Evolutionary conservation across 2,797 vertebrate species (phyloP).

Genomic region (Microctenopoma lineatum): DNA sequence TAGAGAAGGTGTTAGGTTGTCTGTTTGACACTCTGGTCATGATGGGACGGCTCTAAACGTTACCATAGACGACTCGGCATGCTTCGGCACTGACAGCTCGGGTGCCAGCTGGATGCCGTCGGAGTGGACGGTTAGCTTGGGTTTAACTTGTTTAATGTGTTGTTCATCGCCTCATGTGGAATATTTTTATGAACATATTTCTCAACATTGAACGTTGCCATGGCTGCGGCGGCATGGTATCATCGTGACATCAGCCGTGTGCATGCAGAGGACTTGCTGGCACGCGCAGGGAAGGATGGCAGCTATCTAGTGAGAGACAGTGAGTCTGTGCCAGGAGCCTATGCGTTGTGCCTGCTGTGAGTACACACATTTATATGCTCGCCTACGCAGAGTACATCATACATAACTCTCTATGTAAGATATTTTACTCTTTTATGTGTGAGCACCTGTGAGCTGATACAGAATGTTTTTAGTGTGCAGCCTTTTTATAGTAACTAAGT

Average conservation of each 20-base stretch:
- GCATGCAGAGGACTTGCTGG: slow-evolving; percentile 88
- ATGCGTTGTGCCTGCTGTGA: slow-evolving; percentile 92
- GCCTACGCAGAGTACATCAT: background rate
- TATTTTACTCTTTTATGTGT: background rate
- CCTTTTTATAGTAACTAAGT: background rate
- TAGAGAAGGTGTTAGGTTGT: slow-evolving; percentile 18
- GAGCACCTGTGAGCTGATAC: background rate
- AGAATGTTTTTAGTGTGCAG: background rate
- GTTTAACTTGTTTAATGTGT: slow-evolving; percentile 24
- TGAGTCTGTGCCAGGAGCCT: slow-evolving; percentile 90
- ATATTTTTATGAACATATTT: slow-evolving; percentile 48
- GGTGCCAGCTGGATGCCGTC: slow-evolving; percentile 19
- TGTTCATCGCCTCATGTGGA: slow-evolving; percentile 63
- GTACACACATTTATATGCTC: slow-evolving; percentile 63
- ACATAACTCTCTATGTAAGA: background rate
- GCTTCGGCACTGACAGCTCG: slow-evolving; percentile 23
- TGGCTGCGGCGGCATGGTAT: slow-evolving; percentile 86
- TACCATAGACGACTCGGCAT: slow-evolving; percentile 17
- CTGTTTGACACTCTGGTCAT: slow-evolving; percentile 37
- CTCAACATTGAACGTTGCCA: slow-evolving; percentile 51
- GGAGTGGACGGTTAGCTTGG: slow-evolving; percentile 18
- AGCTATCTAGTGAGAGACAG: slow-evolving; percentile 92
- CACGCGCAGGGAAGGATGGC: slow-evolving; percentile 87
- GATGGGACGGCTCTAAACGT: slow-evolving; percentile 49
- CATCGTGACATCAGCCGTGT: slow-evolving; percentile 90